Percentiles rank a stretch among this genome's conserved stretches.
These are phyloP conservation scores for Erinaceus europaeus DNA, from an alignment of 2,113 vertebrate genomes.

Conservation along the genomic window DNA sequence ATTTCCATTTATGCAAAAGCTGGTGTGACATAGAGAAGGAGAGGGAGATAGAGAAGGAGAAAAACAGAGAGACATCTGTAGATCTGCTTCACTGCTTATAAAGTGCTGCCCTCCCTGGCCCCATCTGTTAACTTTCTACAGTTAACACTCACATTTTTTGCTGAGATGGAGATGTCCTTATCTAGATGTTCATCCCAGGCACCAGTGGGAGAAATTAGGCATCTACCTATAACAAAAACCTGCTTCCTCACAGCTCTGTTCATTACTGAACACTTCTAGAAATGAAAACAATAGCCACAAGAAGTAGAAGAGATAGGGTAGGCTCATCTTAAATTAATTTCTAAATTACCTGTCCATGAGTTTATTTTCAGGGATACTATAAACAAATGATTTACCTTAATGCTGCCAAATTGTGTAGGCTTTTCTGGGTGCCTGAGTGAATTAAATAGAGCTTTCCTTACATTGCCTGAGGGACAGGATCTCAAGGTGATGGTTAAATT, in stretches of 20 bases:
- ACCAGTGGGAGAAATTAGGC: neutral
- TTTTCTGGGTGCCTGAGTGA: neutral
- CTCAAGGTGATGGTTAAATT: accelerated
- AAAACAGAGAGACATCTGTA: too few species aligned
- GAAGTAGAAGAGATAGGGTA: neutral
- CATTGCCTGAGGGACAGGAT: accelerated
- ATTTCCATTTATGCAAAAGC: too few species aligned
- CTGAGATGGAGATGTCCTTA: too few species aligned
- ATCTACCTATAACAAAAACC: neutral
- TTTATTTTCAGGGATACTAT: neutral
- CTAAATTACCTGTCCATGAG: neutral
- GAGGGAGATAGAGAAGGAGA: too few species aligned
- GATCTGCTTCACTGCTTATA: too few species aligned
- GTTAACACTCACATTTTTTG: too few species aligned
- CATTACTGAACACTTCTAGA: neutral
- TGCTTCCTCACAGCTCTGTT: neutral
- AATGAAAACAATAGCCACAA: neutral
- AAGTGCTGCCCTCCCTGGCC: too few species aligned
- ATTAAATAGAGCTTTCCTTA: neutral
- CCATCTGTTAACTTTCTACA: too few species aligned
- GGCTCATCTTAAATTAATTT: neutral
- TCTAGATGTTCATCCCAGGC: too few species aligned
- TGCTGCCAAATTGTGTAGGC: neutral
- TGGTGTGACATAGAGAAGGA: too few species aligned
- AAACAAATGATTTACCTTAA: neutral